These are phyloP conservation scores for Crematogaster levior DNA, from an alignment of 2,888 invertebrate genomes.

Conservation along the genomic window DNA sequence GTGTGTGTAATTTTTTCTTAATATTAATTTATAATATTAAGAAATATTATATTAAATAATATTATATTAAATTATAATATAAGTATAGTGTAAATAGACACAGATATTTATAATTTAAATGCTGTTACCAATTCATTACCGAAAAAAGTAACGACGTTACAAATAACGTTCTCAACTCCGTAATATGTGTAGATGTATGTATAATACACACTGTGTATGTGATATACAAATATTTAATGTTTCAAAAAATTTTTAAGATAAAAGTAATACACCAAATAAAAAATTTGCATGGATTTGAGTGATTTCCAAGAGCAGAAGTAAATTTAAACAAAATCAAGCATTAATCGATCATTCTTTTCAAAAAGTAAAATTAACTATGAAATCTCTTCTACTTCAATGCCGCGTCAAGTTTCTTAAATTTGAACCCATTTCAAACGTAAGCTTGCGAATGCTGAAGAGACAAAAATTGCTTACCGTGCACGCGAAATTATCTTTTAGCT, in stretches of 20 bases:
- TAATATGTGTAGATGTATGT: too few species aligned
- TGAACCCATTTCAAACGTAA: conserved; percentile 6
- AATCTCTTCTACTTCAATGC: not conserved
- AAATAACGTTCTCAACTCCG: too few species aligned
- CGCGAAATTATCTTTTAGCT: not conserved
- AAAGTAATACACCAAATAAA: not conserved
- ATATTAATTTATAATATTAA: too few species aligned
- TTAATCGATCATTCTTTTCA: not conserved
- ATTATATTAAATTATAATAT: too few species aligned
- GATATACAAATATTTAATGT: not conserved
- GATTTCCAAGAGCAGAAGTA: not conserved
- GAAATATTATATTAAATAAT: too few species aligned
- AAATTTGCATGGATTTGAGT: not conserved
- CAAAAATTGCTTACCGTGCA: not conserved
- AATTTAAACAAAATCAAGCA: not conserved
- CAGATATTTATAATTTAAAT: too few species aligned
- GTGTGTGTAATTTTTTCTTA: too few species aligned
- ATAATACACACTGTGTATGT: too few species aligned
- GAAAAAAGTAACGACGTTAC: too few species aligned
- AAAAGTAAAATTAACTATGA: not conserved
- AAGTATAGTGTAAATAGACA: too few species aligned
- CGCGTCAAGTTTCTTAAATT: not conserved
- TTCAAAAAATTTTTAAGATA: not conserved
- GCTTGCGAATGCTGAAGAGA: not conserved
- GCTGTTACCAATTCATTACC: too few species aligned